phyloP scores from a whole-genome alignment of 2,888 invertebrate species.

The Lottia gigantea region DNA sequence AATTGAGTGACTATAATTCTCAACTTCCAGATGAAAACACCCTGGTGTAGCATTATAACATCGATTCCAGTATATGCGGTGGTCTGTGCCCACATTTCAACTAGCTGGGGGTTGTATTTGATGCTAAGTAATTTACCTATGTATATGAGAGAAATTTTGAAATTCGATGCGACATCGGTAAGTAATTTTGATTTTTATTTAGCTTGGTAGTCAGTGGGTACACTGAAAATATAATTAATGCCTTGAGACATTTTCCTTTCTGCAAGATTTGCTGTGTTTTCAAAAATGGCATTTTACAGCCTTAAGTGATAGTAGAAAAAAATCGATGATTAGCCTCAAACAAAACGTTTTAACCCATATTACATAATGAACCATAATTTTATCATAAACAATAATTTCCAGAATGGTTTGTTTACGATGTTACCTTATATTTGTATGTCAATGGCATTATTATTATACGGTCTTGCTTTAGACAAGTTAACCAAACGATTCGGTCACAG shows the following conservation, averaged over 20 bases:
- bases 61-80: constrained; percentile 32
- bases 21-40: constrained; percentile 17
- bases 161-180: constrained; percentile 35
- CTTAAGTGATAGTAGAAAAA: no score
- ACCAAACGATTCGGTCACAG: constrained; percentile 21
- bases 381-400: constrained; percentile 5
- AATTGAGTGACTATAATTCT: background rate
- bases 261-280: no score
- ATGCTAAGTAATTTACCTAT: constrained; percentile 35
- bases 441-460: constrained; percentile 16
- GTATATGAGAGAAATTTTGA: constrained; percentile 38
- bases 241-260: no score
- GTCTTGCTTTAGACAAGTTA: constrained; percentile 22
- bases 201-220: no score
- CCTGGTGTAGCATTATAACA: constrained; percentile 29
- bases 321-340: no score
- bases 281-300: no score
- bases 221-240: no score
- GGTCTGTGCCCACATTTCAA: constrained; percentile 28
- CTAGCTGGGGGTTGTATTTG: constrained; percentile 32
- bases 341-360: no score
- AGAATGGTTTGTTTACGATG: constrained; percentile 35
- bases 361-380: background rate
- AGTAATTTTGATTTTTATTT: background rate
- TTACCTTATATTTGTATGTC: constrained; percentile 31